Base-by-base conservation (phyloP, 2,888 invertebrate species). In the Erynnis tages region DNA sequence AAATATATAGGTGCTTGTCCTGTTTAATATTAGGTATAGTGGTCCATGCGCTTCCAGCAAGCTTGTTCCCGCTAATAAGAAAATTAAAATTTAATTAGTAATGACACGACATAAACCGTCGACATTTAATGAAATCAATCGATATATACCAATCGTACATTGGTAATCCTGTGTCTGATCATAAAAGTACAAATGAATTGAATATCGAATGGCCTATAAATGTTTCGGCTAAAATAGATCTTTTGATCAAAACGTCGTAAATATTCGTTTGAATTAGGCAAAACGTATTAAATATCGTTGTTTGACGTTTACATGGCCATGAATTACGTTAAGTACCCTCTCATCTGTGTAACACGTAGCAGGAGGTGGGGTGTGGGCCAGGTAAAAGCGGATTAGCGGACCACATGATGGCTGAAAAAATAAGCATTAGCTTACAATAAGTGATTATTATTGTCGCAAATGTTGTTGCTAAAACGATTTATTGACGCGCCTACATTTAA, bases 331-430 rank as follows among this genome's bases (percentile, higher is more conserved):
- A 54, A 56, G 55, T 49, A 45, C 34, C 37, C 41, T 55, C 56
- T 50, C 58, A 56, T 52, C 47, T 58, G 55, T 49, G 54, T 53
- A 59, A 50, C 55, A 54, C 50, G 59, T 55, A 55, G 59, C 59
- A 5, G 35, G 16, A 41, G 37, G 40, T 55, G 53, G 21, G 32
- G n/a, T 25, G 25, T 7, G 25, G 4, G 2, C 25, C 4, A 25
- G 8, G 4, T 25, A 7, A 25, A 8, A 25, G 25, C 25, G 25
- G 25, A 6, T n/a, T n/a, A n/a, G n/a, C n/a, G n/a, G n/a, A n/a
- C n/a, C n/a, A n/a, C n/a, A n/a, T n/a, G n/a, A n/a, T n/a, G n/a
- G n/a, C n/a, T n/a, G n/a, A n/a, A n/a, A n/a, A n/a, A n/a, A n/a
- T n/a, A n/a, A n/a, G n/a, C n/a, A n/a, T n/a, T n/a, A n/a, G n/a